Evolutionary conservation across 2,888 invertebrate genomes (phyloP), one percentile per base, ranked within the genome.

Genomic region (Dicyrtoma fusca): DNA sequence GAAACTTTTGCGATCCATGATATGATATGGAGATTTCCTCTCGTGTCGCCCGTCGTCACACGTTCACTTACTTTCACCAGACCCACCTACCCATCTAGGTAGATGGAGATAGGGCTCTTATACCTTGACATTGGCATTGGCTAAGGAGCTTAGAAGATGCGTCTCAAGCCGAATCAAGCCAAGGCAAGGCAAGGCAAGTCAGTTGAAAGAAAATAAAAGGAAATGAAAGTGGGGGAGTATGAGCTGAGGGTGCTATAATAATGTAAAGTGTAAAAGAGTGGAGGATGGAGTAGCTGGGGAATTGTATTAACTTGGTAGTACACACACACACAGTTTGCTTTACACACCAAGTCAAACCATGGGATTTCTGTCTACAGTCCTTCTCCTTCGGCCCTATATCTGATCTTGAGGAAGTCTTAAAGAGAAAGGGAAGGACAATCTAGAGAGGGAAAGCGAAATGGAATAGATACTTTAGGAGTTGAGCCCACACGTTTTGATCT

Each of bases 181-280:
- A 34, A 5, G 19, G 1, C 8, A 61, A n/a, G n/a, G n/a, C n/a
- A 8, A 34, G 34, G 3, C 34, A 34, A 5, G 19, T 13, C 8
- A 61, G 61, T n/a, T 61, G 61, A 61, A 61, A 61, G 53, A 34
- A 34, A 34, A 34, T 34, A 49, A 66, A 66, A 66, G 25, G 34
- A 66, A 66, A 66, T 66, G 66, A 66, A 66, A 65, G 49, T 51
- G 42, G 53, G 45, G 42, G 19, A 66, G 34, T 10, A n/a, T n/a
- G 53, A 66, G 66, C 66, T 66, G 34, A 51, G 66, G 66, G 66
- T 66, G 66, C 66, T 19, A 53, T 66, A 66, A 66, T 66, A 66
- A 66, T 63, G 51, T 66, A 42, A 55, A 66, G 66, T 66, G 66
- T 66, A 66, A 66, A 53, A 66, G 42, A 25, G 42, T 42, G 53